Base-by-base conservation (phyloP, 2,888 invertebrate genomes). In the Drosophila koepferae region DNA sequence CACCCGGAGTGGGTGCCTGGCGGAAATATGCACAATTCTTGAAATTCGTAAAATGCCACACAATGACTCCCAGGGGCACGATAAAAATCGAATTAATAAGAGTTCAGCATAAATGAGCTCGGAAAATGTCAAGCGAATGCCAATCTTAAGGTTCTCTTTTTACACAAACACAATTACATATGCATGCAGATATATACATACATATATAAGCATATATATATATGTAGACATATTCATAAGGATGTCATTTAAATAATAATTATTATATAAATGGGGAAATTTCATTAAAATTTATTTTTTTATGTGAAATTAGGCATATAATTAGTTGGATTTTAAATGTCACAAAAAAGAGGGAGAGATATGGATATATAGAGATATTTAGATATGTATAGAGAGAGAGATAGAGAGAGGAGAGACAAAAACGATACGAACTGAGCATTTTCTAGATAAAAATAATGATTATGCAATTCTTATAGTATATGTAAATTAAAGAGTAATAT, bases 61-160 rank as follows among this genome's bases (percentile, higher is more conserved):
- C 89, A 91, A 92, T 91, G 90, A 85, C 89, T 90, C 92, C 91
- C 93, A 76, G 81, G 92, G 92, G 92, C 82, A 86, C 92, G 88
- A 92, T 92, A 92, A 92, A 92, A 91, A 90, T 89, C 92, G 90
- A 91, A 92, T 92, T 92, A 92, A 92, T 92, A 92, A 91, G 90
- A 91, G 91, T 91, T 91, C 86, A 91, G 76, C 87, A 89, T 89
- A 89, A 91, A 90, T 89, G 91, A 86, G 83, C 71, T 72, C 56
- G 71, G 69, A 74, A 87, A 90, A 89, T 84, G 89, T 86, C 86
- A 86, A 69, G 49, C 74, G 56, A 66, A 56, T 64, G 66, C 59
- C 48, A 63, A 63, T 56, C 67, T 63, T 63, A 23, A 18, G 40
- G 56, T 54, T 41, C 60, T n/a, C 34, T 44, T 20, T 23, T 41